phyloP scores from a whole-genome alignment of 2,113 vertebrate genomes.

The Nyctereutes procyonoides region DNA sequence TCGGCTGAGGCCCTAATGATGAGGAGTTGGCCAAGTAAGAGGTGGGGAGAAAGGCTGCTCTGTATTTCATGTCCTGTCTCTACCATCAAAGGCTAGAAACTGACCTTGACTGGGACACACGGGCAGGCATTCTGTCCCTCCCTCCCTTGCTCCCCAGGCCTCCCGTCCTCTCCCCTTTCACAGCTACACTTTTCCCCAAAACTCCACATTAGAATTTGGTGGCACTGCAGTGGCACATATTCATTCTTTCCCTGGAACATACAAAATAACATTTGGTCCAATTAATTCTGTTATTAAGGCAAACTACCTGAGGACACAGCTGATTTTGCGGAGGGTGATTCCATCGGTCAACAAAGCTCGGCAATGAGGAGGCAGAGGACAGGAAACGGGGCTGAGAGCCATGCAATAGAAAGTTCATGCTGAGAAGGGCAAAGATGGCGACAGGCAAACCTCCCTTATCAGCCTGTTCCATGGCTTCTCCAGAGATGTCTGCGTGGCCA shows the following conservation, averaged over 20 bases:
- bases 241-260: constrained; percentile 1
- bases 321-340: background rate
- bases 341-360: background rate
- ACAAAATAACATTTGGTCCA: constrained; percentile 44
- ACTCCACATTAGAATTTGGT: background rate
- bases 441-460: background rate
- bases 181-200: background rate
- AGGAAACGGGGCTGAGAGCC: background rate
- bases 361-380: background rate
- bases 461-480: background rate
- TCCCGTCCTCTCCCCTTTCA: background rate
- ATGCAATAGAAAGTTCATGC: accelerated
- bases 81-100: background rate
- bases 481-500: accelerated
- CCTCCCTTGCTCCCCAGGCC: background rate
- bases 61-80: background rate
- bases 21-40: background rate
- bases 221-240: background rate
- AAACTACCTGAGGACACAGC: constrained; percentile 15
- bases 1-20: background rate
- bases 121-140: background rate
- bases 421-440: accelerated
- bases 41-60: background rate
- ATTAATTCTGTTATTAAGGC: constrained; percentile 35
- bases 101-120: background rate